Evolutionary conservation across 2,888 invertebrate genomes (phyloP), one percentile per base, ranked within the genome.

Genomic region (Caenorhabditis auriculariae): DNA sequence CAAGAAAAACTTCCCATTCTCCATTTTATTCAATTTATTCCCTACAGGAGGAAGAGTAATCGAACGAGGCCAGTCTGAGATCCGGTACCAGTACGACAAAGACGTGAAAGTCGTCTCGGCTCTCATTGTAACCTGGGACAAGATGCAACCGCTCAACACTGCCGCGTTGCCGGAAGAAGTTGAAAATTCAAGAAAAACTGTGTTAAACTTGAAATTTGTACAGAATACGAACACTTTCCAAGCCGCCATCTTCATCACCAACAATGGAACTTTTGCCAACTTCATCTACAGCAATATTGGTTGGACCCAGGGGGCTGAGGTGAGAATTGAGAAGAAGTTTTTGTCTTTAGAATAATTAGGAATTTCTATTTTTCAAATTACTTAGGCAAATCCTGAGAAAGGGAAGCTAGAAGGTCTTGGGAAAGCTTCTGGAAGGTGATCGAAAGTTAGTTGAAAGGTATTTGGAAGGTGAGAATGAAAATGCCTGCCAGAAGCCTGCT

Each of bases 201-300:
- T 17, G 15, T 53, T 23, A 2, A 9, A 19, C 41, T 17, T 24
- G 39, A 38, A 49, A 43, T 6, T 24, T 21, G 58, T 69, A 42
- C 59, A 78, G 78, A 81, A 80, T 54, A 76, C 80, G 6, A 81
- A 81, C 63, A 81, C 77, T 24, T 78, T 81, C 68, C 81, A 81
- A 76, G 74, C 74, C 12, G 80, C 78, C 39, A 65, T 81, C 28
- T 78, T 81, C 64, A 64, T 69, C 26, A 80, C 80, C 21, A 69
- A 66, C 27, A 78, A 78, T 55, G 79, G 77, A 15, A 78, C 81
- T 1, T 81, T 71, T 49, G 78, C 78, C 46, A 81, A 81, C 60
- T 82, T 77, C 55, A 79, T 81, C 59, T 81, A 79, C 72, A 76
- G 71, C 56, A 77, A 78, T 48, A 76, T 81, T 43, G 81, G 80